These are phyloP conservation scores for Poecile montanus DNA, from an alignment of 2,797 vertebrate genomes.

Conservation along the genomic window DNA sequence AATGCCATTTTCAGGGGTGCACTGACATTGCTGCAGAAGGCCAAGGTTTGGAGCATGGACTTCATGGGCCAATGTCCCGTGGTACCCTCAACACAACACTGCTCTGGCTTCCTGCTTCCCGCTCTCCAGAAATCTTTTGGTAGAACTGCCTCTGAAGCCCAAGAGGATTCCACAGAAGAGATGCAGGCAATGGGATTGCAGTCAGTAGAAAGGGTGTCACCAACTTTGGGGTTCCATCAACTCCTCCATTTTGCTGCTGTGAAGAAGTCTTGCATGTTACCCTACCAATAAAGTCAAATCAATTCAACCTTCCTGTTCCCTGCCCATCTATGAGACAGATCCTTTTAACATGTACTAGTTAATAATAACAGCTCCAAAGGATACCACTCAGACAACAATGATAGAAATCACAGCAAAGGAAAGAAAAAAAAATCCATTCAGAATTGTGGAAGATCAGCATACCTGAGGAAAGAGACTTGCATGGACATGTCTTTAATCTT, in stretches of 20 bases:
- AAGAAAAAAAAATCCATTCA: not conserved
- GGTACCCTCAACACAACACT: accelerated
- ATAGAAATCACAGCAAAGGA: not conserved
- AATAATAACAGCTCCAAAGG: not conserved
- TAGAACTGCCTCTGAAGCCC: not conserved
- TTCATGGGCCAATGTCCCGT: accelerated
- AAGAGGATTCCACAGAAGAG: not conserved
- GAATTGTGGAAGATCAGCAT: not conserved
- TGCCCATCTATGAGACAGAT: not conserved
- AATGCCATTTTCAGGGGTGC: not conserved
- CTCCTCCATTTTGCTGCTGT: not conserved
- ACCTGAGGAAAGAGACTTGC: conserved; percentile 9
- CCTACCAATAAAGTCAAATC: not conserved
- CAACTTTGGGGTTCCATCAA: not conserved
- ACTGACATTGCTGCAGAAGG: not conserved
- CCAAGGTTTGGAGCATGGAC: not conserved
- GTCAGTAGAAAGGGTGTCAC: not conserved
- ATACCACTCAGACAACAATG: not conserved
- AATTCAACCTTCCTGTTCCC: not conserved
- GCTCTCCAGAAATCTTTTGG: not conserved
- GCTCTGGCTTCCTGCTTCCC: not conserved
- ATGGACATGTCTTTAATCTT: conserved; percentile 48
- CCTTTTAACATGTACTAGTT: not conserved
- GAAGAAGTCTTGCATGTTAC: not conserved
- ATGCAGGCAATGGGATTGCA: not conserved